phyloP scores from a whole-genome alignment of 1,140 invertebrate genomes.

The Pantala flavescens region DNA sequence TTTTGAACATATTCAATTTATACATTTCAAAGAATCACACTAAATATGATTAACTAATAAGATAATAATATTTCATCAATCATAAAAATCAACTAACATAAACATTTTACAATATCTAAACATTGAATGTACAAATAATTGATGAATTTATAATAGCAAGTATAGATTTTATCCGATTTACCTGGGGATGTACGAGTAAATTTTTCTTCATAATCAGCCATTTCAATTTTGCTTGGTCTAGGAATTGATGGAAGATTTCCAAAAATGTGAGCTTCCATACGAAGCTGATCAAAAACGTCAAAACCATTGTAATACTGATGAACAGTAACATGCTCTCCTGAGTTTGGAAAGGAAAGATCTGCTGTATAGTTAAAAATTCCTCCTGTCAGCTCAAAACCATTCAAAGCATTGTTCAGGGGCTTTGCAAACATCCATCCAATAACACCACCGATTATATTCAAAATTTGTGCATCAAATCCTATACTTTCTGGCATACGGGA shows the following conservation, averaged over 20 bases:
- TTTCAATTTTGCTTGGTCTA: constrained; percentile 49
- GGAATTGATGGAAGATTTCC: constrained; percentile 64
- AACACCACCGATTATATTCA: constrained; percentile 64
- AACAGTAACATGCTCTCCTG: constrained; percentile 58
- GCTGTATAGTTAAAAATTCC: constrained; percentile 73
- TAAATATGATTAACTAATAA: too few relatives aligned
- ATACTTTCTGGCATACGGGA: constrained; percentile 61
- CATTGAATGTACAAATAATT: too few relatives aligned
- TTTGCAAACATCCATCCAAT: constrained; percentile 90
- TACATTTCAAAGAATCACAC: too few relatives aligned
- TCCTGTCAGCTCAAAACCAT: constrained; percentile 78
- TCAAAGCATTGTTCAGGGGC: constrained; percentile 55
- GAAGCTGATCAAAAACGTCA: constrained; percentile 83
- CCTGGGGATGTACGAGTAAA: constrained; percentile 58
- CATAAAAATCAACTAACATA: too few relatives aligned
- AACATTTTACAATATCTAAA: too few relatives aligned
- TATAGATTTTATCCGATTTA: constrained; percentile 25
- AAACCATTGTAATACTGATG: constrained; percentile 71
- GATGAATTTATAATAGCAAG: too few relatives aligned
- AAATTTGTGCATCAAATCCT: constrained; percentile 66
- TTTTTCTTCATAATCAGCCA: constrained; percentile 72
- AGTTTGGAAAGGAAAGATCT: constrained; percentile 57
- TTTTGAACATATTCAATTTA: too few relatives aligned
- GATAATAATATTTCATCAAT: too few relatives aligned
- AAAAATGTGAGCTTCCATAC: constrained; percentile 61